Percentiles rank a stretch among this genome's conserved stretches.
Evolutionary conservation across 2,797 vertebrate genomes (phyloP).

Genomic region (Anas acuta): DNA sequence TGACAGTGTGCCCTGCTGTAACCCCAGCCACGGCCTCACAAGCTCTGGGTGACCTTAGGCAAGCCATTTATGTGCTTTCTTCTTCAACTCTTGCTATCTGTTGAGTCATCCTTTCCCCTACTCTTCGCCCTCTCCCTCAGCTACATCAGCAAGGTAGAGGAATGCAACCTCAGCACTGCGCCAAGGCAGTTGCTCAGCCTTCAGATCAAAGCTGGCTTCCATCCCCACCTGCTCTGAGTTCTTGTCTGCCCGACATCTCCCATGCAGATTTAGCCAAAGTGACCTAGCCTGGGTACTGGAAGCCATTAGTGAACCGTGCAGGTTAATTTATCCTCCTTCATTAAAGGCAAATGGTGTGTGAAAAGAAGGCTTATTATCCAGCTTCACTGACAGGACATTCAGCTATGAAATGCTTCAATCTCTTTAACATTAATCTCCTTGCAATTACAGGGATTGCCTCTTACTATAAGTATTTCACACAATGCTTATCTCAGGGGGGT

Average conservation of each 20-base stretch:
- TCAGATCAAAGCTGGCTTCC: not conserved
- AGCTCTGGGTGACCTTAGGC: not conserved
- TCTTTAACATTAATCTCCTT: not conserved
- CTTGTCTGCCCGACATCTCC: rapidly evolving
- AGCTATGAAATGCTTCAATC: not conserved
- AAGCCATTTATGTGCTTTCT: not conserved
- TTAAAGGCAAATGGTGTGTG: slow-evolving; percentile 5
- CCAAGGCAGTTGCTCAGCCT: rapidly evolving
- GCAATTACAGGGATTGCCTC: not conserved
- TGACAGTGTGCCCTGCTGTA: not conserved
- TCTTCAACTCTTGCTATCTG: not conserved
- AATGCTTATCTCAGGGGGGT: not conserved
- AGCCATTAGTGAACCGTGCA: not conserved
- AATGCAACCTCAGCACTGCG: rapidly evolving
- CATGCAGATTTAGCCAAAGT: not conserved
- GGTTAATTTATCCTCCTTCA: not conserved
- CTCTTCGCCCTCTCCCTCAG: not conserved
- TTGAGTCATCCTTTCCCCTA: not conserved
- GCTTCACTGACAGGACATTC: not conserved
- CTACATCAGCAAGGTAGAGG: not conserved
- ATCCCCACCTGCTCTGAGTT: not conserved
- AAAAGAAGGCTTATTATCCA: slow-evolving; percentile 17
- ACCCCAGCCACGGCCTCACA: not conserved
- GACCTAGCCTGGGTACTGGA: not conserved
- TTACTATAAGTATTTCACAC: not conserved